Evolutionary conservation across 2,888 invertebrate genomes (phyloP), one percentile per base, ranked within the genome.

Genomic region (Ichneumon xanthorius): DNA sequence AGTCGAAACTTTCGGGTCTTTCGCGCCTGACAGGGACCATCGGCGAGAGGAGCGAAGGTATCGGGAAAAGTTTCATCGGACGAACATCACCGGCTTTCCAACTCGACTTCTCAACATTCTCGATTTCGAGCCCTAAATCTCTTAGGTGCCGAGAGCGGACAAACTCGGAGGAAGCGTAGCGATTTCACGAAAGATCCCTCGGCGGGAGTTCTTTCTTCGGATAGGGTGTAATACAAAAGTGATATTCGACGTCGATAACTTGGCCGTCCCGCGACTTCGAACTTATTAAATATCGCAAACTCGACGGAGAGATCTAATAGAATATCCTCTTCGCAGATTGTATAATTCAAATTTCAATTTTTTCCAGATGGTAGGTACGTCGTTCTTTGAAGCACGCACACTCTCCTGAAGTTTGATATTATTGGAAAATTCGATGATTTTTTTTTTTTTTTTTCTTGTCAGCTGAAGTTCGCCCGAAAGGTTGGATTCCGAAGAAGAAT

Each of bases 41-140:
- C 45, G 33, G 63, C 2, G 16, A 6, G 22, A 22, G 5, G 63
- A 37, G 65, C 11, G 67, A 73, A 71, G 71, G 33, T 71, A 71
- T 78, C 72, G 72, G 78, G 22, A 55, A 61, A 82, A 82, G 67
- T 82, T 82, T 73, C 55, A 40, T 55, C 67, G 71, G 22, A 55
- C 58, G 67, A 63, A 63, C 63, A 30, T 63, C 63, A 33, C 2
- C 63, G 63, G 63, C 7, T 63, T 63, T 63, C 68, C 30, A 50
- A 19, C 58, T 72, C 71, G 55, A 53, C 67, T 73, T 68, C 50
- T 73, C 65, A 53, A 30, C 45, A 16, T 63, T 33, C 63, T 63
- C 63, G 63, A 63, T 33, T 26, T 67, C 40, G 26, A 40, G 40
- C n/a, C 4, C 11, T 65, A 50, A 45, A 61, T 82, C 72, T 73